Evolutionary conservation across 2,888 invertebrate genomes (phyloP), one percentile per base, ranked within the genome.

Genomic region (Monoplex corrugatus): DNA sequence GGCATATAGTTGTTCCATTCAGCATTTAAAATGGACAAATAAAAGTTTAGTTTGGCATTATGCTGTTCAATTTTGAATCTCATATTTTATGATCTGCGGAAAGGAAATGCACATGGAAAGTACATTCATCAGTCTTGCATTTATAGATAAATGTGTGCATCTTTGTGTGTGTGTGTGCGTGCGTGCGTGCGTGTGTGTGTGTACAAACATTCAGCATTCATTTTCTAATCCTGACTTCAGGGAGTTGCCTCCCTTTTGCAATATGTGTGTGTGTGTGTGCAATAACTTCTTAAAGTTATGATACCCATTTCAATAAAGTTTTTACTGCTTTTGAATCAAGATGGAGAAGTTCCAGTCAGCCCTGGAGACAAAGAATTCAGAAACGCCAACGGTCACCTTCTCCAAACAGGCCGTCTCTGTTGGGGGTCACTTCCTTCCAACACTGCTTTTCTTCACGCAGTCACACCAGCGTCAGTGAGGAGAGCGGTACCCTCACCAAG

Each of bases 381-480:
- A 89, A 57, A 93, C 93, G 84, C 94, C 94, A 90, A 10, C 72
- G 3, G 13, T 40, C 35, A 40, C 57, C 10, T 38, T 57, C 43
- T 40, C 78, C 0, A 43, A 80, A 6, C 78, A 40, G 35, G 57
- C 50, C 50, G 84, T 3, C 43, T 28, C 83, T 82, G 83, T 90
- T 94, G 87, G 91, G 92, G 28, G 92, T 93, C 40, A 91, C 93
- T 19, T 93, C 92, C 19, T 95, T 95, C 89, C 93, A 95, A 16
- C 92, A 93, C 88, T 95, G 95, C 89, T 95, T 95, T 89, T 92
- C 93, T 6, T 95, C 94, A 88, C 93, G 44, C 89, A 93, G 83
- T 93, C 93, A 90, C 83, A 89, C 40, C 57, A 80, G 89, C 44
- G 10, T 68, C 87, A 50, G 87, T 63, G 91, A 89, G 13, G 91